phyloP scores from a whole-genome alignment of 2,797 vertebrate species.

The Todus mexicanus region DNA sequence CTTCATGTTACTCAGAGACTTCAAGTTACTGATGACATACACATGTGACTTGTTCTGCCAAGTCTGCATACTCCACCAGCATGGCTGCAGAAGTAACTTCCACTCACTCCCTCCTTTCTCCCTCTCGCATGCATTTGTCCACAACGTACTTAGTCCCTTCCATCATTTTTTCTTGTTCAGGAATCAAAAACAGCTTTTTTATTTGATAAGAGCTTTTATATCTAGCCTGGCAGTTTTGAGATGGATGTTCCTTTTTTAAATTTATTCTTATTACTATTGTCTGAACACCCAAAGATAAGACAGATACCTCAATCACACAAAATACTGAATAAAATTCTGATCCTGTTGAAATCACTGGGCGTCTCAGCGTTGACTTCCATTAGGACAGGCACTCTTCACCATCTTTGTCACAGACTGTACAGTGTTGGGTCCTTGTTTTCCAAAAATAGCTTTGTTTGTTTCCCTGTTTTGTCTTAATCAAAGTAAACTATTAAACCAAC shows the following conservation, averaged over 20 bases:
- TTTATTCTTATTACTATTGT: background rate
- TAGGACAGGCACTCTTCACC: background rate
- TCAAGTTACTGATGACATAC: conserved; percentile 47
- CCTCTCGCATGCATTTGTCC: background rate
- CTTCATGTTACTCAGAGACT: conserved; percentile 42
- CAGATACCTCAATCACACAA: background rate
- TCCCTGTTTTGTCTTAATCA: background rate
- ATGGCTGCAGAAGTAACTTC: background rate
- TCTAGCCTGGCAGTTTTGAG: background rate
- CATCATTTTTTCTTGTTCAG: background rate
- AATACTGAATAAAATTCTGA: background rate
- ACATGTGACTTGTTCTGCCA: conserved; percentile 42
- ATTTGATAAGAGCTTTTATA: background rate
- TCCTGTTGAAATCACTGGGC: background rate
- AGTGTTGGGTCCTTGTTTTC: background rate
- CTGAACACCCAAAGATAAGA: background rate
- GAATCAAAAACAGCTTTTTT: background rate
- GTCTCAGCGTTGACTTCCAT: background rate
- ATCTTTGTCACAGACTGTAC: background rate
- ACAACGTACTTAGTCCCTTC: background rate
- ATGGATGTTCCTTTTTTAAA: background rate
- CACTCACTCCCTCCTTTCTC: background rate
- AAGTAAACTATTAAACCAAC: background rate
- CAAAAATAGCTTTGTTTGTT: background rate
- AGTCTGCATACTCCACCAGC: background rate